Conservation (phyloP, 2,113 vertebrate genomes). For the Crotalus viridis region DNA sequence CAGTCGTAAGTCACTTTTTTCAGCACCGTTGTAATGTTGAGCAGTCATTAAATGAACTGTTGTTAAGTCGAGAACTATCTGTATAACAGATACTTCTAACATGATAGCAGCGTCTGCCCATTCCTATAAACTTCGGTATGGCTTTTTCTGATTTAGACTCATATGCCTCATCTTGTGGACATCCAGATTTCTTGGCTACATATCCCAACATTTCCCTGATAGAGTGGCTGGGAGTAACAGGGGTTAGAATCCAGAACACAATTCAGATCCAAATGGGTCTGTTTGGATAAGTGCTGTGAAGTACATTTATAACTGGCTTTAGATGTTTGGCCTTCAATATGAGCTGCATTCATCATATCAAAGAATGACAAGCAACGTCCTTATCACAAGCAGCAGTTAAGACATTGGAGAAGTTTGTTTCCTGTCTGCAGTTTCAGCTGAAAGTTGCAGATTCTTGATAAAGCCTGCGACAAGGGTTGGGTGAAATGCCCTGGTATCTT, state of each 20-base stretch:
- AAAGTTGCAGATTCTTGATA: neutral
- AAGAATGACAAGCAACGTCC: neutral
- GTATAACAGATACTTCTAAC: neutral
- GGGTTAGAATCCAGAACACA: neutral
- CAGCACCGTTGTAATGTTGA: too few species aligned
- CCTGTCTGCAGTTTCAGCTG: neutral
- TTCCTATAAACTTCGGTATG: neutral
- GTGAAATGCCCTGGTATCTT: neutral
- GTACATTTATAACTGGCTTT: neutral
- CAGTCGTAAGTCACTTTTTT: too few species aligned
- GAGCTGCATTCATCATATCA: neutral
- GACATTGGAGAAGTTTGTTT: neutral
- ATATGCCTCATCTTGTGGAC: neutral
- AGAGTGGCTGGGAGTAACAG: neutral
- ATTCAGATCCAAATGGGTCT: neutral
- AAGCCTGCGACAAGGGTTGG: neutral
- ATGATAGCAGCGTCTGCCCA: neutral
- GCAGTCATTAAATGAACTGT: too few species aligned
- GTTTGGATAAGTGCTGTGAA: neutral
- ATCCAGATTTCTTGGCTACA: neutral
- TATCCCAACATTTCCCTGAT: neutral
- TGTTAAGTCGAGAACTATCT: neutral
- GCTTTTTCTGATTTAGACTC: neutral
- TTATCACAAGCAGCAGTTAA: neutral
- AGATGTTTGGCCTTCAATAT: neutral